Percentiles rank a stretch among this genome's conserved stretches.
Conservation (phyloP, 2,113 vertebrate species). For the Coreoperca whiteheadi region DNA sequence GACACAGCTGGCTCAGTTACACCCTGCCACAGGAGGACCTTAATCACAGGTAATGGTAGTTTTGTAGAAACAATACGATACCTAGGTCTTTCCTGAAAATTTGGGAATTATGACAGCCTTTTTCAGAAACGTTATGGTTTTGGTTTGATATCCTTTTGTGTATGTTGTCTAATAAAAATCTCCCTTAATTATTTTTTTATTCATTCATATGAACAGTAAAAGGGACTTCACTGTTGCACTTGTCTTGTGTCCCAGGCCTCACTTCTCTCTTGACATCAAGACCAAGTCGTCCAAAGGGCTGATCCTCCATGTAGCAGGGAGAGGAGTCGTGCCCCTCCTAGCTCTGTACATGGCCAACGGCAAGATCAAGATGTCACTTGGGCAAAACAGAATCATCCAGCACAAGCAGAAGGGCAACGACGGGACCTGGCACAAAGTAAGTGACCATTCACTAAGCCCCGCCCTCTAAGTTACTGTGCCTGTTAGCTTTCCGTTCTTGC, state of each 20-base stretch:
- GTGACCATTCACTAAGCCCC: conserved; percentile 16
- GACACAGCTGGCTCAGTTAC: conserved; percentile 85
- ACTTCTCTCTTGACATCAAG: conserved; percentile 87
- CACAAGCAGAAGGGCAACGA: conserved; percentile 86
- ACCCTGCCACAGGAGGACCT: conserved; percentile 73
- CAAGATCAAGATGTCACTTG: conserved; percentile 83
- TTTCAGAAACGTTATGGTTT: background rate
- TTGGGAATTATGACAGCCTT: background rate
- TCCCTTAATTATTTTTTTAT: background rate
- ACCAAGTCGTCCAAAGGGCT: conserved; percentile 85
- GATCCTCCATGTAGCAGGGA: conserved; percentile 82
- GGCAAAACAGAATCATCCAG: conserved; percentile 80
- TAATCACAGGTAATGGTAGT: conserved; percentile 72
- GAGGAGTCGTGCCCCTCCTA: conserved; percentile 74
- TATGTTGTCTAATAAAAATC: background rate
- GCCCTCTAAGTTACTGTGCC: background rate
- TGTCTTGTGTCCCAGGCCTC: conserved; percentile 80
- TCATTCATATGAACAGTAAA: background rate
- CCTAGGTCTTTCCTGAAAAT: background rate
- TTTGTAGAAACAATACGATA: background rate
- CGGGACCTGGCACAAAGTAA: conserved; percentile 90
- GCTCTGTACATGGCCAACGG: conserved; percentile 88
- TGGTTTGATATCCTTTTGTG: background rate
- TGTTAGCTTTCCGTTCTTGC: background rate
- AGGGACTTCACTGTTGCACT: background rate